Base-by-base conservation (phyloP, 2,888 invertebrate genomes). In the Diogma glabrata region DNA sequence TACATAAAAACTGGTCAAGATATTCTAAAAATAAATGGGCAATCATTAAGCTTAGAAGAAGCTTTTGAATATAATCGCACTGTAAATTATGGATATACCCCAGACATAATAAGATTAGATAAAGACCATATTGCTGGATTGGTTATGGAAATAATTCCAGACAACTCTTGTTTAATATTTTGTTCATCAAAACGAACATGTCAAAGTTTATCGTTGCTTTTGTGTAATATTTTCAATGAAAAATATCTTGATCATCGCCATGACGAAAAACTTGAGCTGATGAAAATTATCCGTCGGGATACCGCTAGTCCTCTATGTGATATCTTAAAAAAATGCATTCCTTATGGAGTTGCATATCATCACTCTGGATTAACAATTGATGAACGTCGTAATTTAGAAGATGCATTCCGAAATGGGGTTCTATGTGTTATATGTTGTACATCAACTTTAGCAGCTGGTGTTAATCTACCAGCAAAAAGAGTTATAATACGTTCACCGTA, bases 381-480 rank as follows among this genome's bases (percentile, higher is more conserved):
- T 62, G 96, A 97, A 72, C 72, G 95, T 24, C 76, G 76, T 56
- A 72, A 90, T 49, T 73, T 96, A 14, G 95, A 96, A 67, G 87
- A 86, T 51, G 86, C 81, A 2, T 94, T 87, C 66, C 77, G 84
- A 56, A 74, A 77, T n/a, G 90, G 91, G 0, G 80, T 79, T n/a
- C 70, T 97, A 28, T 87, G 82, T 54, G 86, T 93, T 24, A 77
- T 97, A 56, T 90, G 93, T 64, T 95, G 94, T 65, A 97, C 96
- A 0, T 94, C 95, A 1, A 97, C 96, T 0, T 73, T 97, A 56
- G 96, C 96, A n/a, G 95, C 96, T 19, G 96, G 96, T 3, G 93
- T 97, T 23, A 97, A 97, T 76, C 75, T 97, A 58, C 96, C 96
- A 12, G 95, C 95, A 1, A 80, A 82, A 70, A 77, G 94, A 62